These are phyloP conservation scores for Cherax quadricarinatus DNA, from an alignment of 1,140 invertebrate species.

Conservation along the genomic window DNA sequence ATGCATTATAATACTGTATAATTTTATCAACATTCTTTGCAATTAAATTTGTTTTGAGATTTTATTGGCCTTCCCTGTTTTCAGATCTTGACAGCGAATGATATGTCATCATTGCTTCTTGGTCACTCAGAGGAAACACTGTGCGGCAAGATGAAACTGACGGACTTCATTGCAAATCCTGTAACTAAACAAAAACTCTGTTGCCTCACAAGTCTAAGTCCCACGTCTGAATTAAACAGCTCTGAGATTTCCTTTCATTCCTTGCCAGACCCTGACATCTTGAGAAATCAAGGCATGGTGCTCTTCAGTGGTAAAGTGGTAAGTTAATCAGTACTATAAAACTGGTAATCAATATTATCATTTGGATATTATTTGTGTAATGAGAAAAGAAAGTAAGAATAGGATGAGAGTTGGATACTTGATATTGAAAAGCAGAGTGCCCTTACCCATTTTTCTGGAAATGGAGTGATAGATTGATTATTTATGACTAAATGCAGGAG, in stretches of 20 bases:
- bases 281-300: slow-evolving; percentile 36
- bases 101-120: slow-evolving; percentile 57
- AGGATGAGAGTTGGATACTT: neutral
- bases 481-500: too few relatives aligned
- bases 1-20: too few relatives aligned
- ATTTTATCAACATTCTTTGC: too few relatives aligned
- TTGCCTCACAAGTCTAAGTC: neutral
- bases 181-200: neutral
- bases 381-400: too few relatives aligned
- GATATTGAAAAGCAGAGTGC: too few relatives aligned
- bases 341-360: neutral
- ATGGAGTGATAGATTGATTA: too few relatives aligned
- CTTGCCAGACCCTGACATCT: slow-evolving; percentile 32
- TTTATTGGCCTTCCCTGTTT: neutral
- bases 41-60: too few relatives aligned
- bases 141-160: slow-evolving; percentile 42
- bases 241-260: slow-evolving; percentile 20
- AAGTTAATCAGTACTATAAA: neutral
- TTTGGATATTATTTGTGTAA: too few relatives aligned
- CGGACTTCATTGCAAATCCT: slow-evolving; percentile 48
- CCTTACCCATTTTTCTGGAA: too few relatives aligned
- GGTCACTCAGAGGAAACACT: slow-evolving; percentile 51
- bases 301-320: slow-evolving; percentile 60
- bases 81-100: slow-evolving; percentile 66
- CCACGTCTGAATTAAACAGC: slow-evolving; percentile 16